Evolutionary conservation across 1,140 invertebrate genomes (phyloP).

Genomic region (Atta colombica): DNA sequence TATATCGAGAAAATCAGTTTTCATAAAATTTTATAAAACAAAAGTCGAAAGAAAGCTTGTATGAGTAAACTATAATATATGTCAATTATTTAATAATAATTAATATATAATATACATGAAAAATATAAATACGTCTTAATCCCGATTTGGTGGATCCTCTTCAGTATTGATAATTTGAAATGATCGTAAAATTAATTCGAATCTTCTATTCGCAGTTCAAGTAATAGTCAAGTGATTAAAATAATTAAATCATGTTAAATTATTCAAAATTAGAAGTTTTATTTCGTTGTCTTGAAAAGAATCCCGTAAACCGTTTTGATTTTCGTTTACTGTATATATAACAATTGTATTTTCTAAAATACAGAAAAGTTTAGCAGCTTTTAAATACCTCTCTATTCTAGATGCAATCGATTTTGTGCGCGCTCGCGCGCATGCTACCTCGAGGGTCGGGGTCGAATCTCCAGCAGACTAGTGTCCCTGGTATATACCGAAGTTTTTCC

Average conservation of each 20-base stretch:
- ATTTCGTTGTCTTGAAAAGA: background rate
- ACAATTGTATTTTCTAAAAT: background rate
- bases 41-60: too few relatives aligned
- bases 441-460: constrained; percentile 64
- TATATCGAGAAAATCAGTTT: background rate
- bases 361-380: constrained; percentile 3
- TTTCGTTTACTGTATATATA: background rate
- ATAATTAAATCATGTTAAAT: too few relatives aligned
- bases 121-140: too few relatives aligned
- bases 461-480: constrained; percentile 71
- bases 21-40: background rate
- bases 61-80: too few relatives aligned
- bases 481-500: constrained; percentile 72
- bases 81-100: too few relatives aligned
- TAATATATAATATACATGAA: too few relatives aligned
- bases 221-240: too few relatives aligned
- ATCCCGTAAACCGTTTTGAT: background rate
- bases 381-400: constrained; percentile 62
- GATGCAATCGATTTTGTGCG: constrained; percentile 68
- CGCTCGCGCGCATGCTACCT: background rate
- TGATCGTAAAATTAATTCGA: too few relatives aligned
- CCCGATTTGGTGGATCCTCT: too few relatives aligned
- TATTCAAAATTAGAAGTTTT: background rate
- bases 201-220: too few relatives aligned
- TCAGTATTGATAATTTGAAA: too few relatives aligned